These are phyloP conservation scores for Atlantisia rogersi DNA, from an alignment of 2,113 vertebrate genomes.

Conservation along the genomic window DNA sequence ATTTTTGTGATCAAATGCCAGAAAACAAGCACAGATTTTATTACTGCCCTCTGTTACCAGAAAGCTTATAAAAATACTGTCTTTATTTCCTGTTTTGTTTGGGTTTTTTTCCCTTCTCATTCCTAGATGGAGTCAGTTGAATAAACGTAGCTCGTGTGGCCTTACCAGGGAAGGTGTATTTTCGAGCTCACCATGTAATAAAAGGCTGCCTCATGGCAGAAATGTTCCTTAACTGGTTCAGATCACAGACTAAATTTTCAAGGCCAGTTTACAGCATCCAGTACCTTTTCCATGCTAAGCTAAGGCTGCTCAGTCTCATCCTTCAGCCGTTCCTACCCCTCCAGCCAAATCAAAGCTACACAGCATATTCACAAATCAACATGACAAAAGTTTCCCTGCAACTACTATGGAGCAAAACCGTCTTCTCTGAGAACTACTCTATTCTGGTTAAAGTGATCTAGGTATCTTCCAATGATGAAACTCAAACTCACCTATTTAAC, in stretches of 20 bases:
- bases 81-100: neutral
- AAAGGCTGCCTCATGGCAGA: neutral
- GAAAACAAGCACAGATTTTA: conserved; percentile 34
- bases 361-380: conserved; percentile 5
- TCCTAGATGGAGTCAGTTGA: neutral
- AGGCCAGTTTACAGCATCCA: neutral
- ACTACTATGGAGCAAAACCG: neutral
- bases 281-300: neutral
- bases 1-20: conserved; percentile 41
- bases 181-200: neutral
- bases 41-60: conserved; percentile 6
- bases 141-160: neutral
- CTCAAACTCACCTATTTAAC: conserved; percentile 78
- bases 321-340: neutral
- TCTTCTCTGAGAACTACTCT: conserved; percentile 20
- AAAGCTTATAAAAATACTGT: neutral
- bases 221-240: neutral
- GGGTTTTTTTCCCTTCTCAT: neutral
- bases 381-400: neutral
- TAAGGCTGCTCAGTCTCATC: neutral
- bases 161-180: neutral
- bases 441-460: conserved; percentile 35
- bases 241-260: neutral
- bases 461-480: conserved; percentile 55
- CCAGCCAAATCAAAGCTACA: neutral